These are phyloP conservation scores for Melopsittacus undulatus DNA, from an alignment of 2,797 vertebrate species.

Conservation along the genomic window DNA sequence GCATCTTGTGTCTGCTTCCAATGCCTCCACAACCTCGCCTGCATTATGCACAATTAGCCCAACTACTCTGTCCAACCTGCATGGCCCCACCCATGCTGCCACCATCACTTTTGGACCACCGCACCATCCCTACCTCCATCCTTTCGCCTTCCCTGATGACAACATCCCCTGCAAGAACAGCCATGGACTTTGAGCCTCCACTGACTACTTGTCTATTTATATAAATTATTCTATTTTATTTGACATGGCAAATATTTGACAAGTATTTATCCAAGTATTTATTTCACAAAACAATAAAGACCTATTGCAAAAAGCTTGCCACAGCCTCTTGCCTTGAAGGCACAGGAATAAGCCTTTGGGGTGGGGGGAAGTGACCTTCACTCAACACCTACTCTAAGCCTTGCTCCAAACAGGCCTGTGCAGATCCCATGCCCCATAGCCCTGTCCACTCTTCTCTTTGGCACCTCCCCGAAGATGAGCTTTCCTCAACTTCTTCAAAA, in stretches of 20 bases:
- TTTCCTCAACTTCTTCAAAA: neutral
- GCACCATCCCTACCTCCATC: neutral
- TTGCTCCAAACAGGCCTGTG: neutral
- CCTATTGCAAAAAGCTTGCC: neutral
- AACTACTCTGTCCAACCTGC: neutral
- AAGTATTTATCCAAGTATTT: neutral
- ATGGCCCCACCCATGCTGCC: neutral
- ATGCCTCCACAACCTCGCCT: neutral
- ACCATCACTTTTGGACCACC: neutral
- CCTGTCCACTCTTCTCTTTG: neutral
- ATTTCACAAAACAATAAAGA: neutral
- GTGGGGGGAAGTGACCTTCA: neutral
- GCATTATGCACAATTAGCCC: neutral
- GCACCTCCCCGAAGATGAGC: neutral
- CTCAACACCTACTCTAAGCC: neutral
- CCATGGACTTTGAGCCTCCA: neutral
- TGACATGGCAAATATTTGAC: too few relatives aligned
- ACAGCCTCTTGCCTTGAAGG: neutral
- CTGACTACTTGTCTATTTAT: neutral
- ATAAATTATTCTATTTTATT: neutral
- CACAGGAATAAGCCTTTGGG: neutral
- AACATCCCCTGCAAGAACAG: neutral
- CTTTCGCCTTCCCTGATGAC: neutral
- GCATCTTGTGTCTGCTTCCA: neutral
- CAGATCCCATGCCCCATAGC: neutral